A percentile compares a stretch with the other conserved stretches of the same genome.
Conservation (phyloP, 2,797 vertebrate species). For the Poeciliopsis paucimaculata region DNA sequence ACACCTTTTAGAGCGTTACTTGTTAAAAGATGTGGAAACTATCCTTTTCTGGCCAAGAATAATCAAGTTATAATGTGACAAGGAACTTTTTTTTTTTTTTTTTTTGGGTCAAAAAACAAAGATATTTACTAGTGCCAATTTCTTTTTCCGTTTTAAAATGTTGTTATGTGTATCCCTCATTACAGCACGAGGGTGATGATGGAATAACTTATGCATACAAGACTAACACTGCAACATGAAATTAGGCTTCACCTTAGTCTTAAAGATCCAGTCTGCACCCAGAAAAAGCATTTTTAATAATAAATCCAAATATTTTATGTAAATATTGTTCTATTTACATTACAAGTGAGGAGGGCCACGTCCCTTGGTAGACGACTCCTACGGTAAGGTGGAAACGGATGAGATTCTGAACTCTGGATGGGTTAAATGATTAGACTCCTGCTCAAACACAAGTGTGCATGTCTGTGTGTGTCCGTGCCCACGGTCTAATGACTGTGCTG, state of each 20-base stretch:
- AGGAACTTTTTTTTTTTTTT: neutral
- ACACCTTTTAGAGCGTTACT: neutral
- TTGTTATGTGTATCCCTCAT: conserved; percentile 62
- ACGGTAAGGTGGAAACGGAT: conserved; percentile 71
- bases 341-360: conserved; percentile 64
- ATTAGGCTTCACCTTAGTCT: conserved; percentile 78
- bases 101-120: conserved; percentile 2
- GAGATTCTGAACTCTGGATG: conserved; percentile 73
- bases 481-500: conserved; percentile 70
- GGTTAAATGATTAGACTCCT: conserved; percentile 75
- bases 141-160: conserved; percentile 42
- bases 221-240: conserved; percentile 69
- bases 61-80: neutral
- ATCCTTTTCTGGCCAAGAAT: neutral
- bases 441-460: conserved; percentile 41
- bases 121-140: conserved; percentile 3
- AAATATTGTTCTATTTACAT: conserved; percentile 81
- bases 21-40: neutral
- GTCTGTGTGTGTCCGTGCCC: conserved; percentile 50
- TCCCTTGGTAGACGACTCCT: conserved; percentile 68
- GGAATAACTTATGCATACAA: conserved; percentile 74
- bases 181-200: conserved; percentile 62
- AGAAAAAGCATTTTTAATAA: conserved; percentile 69
- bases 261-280: conserved; percentile 72
- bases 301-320: conserved; percentile 80